Evolutionary conservation across 2,888 invertebrate species (phyloP).

Genomic region (Schizaphis graminum): DNA sequence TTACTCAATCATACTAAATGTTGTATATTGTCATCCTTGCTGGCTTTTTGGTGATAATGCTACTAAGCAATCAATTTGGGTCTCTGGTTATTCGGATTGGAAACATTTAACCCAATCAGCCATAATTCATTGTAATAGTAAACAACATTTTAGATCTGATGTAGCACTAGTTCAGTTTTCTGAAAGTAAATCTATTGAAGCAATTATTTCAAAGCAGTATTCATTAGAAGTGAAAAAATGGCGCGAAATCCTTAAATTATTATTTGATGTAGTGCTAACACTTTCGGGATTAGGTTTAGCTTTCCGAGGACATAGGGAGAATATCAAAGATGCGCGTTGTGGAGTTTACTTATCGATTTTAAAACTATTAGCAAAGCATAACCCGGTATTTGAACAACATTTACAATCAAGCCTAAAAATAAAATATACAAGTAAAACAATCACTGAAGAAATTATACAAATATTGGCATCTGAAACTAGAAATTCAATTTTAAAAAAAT

Average conservation of each 20-base stretch:
- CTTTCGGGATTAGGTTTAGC: not conserved
- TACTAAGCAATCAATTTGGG: slow-evolving; percentile 10
- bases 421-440: slow-evolving; percentile 22
- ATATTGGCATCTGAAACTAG: slow-evolving; percentile 16
- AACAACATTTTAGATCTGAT: slow-evolving; percentile 24
- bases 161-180: not conserved
- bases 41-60: not conserved
- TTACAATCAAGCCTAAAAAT: not conserved
- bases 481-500: slow-evolving; percentile 24
- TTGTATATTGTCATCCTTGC: slow-evolving; percentile 22
- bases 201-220: slow-evolving; percentile 18
- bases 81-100: slow-evolving; percentile 5
- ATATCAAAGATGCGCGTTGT: slow-evolving; percentile 3
- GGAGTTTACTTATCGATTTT: slow-evolving; percentile 10
- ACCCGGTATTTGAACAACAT: slow-evolving; percentile 18
- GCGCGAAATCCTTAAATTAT: too few species aligned
- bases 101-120: not conserved
- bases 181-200: slow-evolving; percentile 17
- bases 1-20: not conserved
- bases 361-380: slow-evolving; percentile 10
- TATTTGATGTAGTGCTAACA: not conserved
- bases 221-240: too few species aligned
- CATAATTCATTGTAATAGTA: slow-evolving; percentile 1
- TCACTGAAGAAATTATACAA: slow-evolving; percentile 16
- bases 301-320: not conserved